A percentile compares a stretch with the other conserved stretches of the same genome.
Evolutionary conservation across 2,888 invertebrate species (phyloP).

Genomic region (Diaphora mendica): DNA sequence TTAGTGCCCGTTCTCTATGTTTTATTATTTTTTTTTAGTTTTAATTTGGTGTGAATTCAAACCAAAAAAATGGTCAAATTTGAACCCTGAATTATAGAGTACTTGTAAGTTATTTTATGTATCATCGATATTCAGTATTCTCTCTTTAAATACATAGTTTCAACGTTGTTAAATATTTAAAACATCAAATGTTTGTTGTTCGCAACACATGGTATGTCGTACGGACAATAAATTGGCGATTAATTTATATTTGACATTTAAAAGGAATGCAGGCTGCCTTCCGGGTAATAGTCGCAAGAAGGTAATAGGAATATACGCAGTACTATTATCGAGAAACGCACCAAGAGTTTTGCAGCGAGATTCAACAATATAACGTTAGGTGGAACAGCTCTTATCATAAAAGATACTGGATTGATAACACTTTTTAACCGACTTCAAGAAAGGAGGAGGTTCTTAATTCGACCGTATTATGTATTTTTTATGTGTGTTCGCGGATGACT

Average conservation of each 20-base stretch:
- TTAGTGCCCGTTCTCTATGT: not conserved
- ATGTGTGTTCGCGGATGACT: too few relatives aligned
- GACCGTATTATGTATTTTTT: too few relatives aligned
- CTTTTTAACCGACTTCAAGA: too few relatives aligned
- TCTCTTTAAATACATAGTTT: not conserved
- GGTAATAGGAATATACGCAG: not conserved
- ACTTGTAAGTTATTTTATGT: not conserved
- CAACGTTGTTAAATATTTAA: not conserved
- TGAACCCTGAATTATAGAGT: not conserved
- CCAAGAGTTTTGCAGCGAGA: not conserved
- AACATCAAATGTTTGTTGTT: not conserved
- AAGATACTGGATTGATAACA: too few relatives aligned
- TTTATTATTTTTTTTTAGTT: too few relatives aligned
- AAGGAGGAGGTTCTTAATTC: too few relatives aligned
- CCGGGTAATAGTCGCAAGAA: constrained; percentile 15
- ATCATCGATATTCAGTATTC: not conserved
- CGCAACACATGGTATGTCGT: not conserved
- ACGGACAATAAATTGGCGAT: not conserved
- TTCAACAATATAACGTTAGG: not conserved
- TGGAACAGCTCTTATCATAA: too few relatives aligned
- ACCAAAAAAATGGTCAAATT: too few relatives aligned
- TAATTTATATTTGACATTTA: constrained; percentile 25
- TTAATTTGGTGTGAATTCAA: not conserved
- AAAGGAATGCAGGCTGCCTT: constrained; percentile 33
- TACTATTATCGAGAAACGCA: not conserved